Evolutionary conservation across 2,888 invertebrate species (phyloP).

Genomic region (Arrhopalites spinosus): DNA sequence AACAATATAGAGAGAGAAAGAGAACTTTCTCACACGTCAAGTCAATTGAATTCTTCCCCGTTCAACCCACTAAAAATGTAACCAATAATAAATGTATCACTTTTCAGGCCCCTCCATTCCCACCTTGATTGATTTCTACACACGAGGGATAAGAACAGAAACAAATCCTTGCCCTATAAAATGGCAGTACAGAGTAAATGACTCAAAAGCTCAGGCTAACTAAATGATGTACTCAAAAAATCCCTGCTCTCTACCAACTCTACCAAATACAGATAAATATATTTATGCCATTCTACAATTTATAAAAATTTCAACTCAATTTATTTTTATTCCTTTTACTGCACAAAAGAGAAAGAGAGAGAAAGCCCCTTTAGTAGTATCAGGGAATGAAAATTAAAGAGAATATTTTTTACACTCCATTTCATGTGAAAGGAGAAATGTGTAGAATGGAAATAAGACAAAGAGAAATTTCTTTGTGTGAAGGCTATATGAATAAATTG

Average conservation of each 20-base stretch:
- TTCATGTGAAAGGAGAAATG: no score
- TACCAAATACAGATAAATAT: not conserved
- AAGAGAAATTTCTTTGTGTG: no score
- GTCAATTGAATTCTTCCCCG: constrained; percentile 17
- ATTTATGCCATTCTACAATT: not conserved
- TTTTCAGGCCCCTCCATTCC: not conserved
- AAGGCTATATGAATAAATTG: no score
- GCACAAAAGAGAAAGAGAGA: not conserved
- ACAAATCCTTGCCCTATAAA: no score
- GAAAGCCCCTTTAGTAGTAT: constrained; percentile 1
- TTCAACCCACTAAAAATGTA: not conserved
- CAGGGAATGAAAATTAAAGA: not conserved
- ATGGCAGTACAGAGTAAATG: no score
- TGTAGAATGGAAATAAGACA: no score
- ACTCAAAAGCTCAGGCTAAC: no score
- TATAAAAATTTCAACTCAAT: no score
- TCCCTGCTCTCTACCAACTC: no score
- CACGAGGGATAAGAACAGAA: not conserved
- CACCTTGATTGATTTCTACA: not conserved
- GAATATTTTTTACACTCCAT: no score
- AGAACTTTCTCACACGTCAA: constrained; percentile 9
- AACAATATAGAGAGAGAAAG: not conserved
- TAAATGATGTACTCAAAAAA: no score
- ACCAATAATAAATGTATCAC: constrained; percentile 23
- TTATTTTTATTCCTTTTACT: no score